These are phyloP conservation scores for Clamator glandarius DNA, from an alignment of 2,797 vertebrate genomes.

Conservation along the genomic window DNA sequence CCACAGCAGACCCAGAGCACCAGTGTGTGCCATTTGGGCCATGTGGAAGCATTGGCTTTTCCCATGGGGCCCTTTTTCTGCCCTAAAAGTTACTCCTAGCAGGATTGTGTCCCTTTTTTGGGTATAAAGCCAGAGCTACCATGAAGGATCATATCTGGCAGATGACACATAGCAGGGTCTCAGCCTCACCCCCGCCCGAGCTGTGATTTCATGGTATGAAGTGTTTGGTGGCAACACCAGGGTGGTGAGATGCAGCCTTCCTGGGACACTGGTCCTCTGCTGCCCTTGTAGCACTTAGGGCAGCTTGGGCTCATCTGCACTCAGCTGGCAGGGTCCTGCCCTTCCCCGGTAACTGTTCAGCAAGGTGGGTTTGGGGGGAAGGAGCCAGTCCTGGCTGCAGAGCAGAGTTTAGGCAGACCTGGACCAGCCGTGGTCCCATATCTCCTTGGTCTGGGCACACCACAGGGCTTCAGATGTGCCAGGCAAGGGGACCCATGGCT, in stretches of 20 bases:
- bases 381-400: background rate
- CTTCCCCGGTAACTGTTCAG: background rate
- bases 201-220: background rate
- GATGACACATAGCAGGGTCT: background rate
- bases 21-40: accelerated
- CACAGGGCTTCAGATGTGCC: accelerated
- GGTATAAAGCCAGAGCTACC: background rate
- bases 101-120: background rate
- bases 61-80: background rate
- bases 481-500: background rate
- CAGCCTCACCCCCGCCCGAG: accelerated
- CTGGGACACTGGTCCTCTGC: background rate
- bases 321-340: accelerated
- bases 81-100: background rate
- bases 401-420: background rate
- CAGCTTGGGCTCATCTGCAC: accelerated
- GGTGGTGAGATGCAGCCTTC: background rate
- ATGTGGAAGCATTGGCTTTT: background rate
- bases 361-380: background rate
- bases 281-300: accelerated
- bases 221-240: accelerated
- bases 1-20: background rate
- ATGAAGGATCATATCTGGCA: background rate
- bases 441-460: background rate
- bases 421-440: background rate